phyloP scores from a whole-genome alignment of 2,113 vertebrate species.

The Microcebus ravelobensis region DNA sequence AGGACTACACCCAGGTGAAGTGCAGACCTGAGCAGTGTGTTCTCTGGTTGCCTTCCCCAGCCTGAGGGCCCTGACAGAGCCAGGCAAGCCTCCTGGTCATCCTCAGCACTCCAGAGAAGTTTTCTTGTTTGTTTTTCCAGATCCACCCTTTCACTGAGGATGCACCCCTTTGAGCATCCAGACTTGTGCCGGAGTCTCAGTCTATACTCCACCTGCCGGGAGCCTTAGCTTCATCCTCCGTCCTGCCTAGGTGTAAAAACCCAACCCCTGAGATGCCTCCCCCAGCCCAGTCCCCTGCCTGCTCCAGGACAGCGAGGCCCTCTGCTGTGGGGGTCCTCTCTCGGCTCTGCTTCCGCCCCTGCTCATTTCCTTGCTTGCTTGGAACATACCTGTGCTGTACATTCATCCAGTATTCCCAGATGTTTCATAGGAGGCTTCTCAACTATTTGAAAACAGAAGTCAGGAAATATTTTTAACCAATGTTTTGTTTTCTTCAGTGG shows the following conservation, averaged over 20 bases:
- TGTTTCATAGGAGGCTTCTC: background rate
- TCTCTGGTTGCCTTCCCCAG: background rate
- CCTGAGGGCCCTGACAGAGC: too few relatives aligned
- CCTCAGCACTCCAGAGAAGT: background rate
- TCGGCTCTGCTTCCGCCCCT: background rate
- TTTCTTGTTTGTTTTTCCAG: background rate
- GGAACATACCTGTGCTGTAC: background rate
- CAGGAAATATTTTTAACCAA: background rate
- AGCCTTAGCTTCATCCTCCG: background rate
- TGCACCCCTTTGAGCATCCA: background rate
- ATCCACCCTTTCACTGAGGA: background rate
- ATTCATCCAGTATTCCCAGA: background rate
- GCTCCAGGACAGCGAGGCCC: background rate
- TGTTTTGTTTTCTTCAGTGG: background rate
- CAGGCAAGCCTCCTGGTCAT: background rate
- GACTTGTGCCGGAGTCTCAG: background rate
- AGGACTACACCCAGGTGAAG: background rate
- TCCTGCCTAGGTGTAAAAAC: background rate
- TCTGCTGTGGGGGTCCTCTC: background rate
- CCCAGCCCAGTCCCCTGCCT: accelerated
- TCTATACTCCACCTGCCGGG: background rate
- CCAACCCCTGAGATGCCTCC: too few relatives aligned
- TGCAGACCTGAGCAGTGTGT: background rate
- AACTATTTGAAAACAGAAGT: background rate
- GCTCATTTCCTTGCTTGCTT: background rate